These are phyloP conservation scores for Sarcophaga variegata DNA, from an alignment of 2,888 invertebrate genomes.

Conservation along the genomic window DNA sequence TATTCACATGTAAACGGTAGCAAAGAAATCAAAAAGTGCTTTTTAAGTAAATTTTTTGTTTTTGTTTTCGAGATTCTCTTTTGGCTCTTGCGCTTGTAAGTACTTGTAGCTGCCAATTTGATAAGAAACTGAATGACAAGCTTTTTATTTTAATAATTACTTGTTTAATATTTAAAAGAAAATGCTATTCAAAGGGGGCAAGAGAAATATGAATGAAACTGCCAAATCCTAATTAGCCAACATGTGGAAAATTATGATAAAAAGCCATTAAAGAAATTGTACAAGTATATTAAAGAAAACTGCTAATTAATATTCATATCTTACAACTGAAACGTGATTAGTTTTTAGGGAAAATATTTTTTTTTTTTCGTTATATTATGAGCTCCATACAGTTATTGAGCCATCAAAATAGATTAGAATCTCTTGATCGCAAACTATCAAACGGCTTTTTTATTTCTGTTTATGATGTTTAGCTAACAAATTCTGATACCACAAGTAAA, in stretches of 20 bases:
- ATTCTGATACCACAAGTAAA: no score
- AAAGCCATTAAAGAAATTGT: not conserved
- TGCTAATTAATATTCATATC: no score
- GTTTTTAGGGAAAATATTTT: not conserved
- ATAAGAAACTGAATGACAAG: slow-evolving; percentile 40
- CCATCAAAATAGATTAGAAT: no score
- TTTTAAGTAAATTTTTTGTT: not conserved
- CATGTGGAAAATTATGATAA: not conserved
- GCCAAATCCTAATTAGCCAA: not conserved
- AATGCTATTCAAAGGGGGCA: not conserved
- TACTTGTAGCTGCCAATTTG: slow-evolving; percentile 34
- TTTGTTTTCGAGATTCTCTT: not conserved
- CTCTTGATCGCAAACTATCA: not conserved
- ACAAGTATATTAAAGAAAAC: not conserved
- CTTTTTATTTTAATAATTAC: slow-evolving; percentile 32
- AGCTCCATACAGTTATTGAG: no score
- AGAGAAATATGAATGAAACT: not conserved
- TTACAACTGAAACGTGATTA: no score
- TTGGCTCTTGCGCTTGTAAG: not conserved
- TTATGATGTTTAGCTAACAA: no score
- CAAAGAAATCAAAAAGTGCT: no score
- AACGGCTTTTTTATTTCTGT: no score
- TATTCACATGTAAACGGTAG: no score
- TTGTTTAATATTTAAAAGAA: not conserved
- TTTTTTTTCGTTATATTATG: not conserved